Conservation (phyloP, 1,140 invertebrate genomes). For the Yoshiicerus persimilis region DNA sequence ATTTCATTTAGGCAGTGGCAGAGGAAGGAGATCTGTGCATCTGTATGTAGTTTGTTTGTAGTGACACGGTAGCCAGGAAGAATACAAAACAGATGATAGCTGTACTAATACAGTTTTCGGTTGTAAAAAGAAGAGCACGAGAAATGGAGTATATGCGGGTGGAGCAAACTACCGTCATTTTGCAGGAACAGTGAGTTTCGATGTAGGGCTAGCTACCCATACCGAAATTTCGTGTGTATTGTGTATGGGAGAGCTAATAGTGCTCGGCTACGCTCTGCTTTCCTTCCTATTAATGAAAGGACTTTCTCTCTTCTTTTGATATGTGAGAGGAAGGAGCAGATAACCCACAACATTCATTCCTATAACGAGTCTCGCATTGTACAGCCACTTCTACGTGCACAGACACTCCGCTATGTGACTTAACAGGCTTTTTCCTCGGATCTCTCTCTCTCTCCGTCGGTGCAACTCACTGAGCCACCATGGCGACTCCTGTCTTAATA, state of each 20-base stretch:
- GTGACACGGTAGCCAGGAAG: neutral
- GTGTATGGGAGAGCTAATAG: too few species aligned
- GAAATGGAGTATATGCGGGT: neutral
- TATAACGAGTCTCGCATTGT: neutral
- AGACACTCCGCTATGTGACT: neutral
- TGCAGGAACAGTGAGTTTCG: too few species aligned
- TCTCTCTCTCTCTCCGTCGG: neutral
- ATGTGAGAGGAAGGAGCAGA: neutral
- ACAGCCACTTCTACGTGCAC: too few species aligned
- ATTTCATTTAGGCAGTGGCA: neutral
- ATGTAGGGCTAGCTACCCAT: too few species aligned
- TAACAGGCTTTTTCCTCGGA: neutral
- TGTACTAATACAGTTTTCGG: neutral
- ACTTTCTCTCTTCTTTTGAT: too few species aligned
- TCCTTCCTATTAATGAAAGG: neutral
- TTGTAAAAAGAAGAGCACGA: neutral
- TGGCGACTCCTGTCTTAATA: constrained; percentile 8
- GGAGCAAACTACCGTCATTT: too few species aligned
- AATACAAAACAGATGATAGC: neutral
- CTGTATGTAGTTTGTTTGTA: neutral
- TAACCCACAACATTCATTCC: neutral
- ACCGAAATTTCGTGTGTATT: too few species aligned
- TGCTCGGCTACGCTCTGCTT: too few species aligned
- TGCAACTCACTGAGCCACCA: neutral
- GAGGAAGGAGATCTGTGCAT: neutral